Evolutionary conservation across 2,113 vertebrate species (phyloP).

Genomic region (Notarius lentiginosus): DNA sequence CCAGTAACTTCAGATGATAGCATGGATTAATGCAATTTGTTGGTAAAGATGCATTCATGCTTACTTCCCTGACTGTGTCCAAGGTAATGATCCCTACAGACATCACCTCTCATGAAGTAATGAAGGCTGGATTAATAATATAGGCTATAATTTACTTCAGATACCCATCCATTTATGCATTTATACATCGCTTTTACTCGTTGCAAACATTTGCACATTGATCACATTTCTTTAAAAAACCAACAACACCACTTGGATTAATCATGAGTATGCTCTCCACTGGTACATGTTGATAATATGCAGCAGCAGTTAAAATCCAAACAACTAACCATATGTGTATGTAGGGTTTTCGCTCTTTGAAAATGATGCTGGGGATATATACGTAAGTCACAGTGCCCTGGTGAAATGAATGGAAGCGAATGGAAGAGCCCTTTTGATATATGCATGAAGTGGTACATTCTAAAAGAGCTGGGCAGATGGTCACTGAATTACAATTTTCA

Average conservation of each 20-base stretch:
- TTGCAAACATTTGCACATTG: constrained; percentile 7
- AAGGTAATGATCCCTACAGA: constrained; percentile 5
- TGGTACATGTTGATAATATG: constrained; percentile 21
- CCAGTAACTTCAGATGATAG: neutral
- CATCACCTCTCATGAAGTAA: neutral
- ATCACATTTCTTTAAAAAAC: constrained; percentile 24
- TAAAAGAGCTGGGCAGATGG: constrained; percentile 44
- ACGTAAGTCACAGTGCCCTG: neutral
- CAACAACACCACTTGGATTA: constrained; percentile 8
- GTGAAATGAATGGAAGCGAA: constrained; percentile 12
- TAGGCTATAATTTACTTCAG: constrained; percentile 9
- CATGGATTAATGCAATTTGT: neutral
- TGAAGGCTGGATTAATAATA: constrained; percentile 4
- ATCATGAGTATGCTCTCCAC: constrained; percentile 16
- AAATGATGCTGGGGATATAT: constrained; percentile 12
- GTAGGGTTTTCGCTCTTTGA: neutral
- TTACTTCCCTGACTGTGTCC: constrained; percentile 1
- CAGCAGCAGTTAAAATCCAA: constrained; percentile 36
- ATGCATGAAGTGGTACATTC: constrained; percentile 33
- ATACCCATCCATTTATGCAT: constrained; percentile 2
- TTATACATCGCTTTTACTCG: neutral
- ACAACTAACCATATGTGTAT: constrained; percentile 14
- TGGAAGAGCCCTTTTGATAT: neutral
- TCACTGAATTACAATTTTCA: constrained; percentile 27
- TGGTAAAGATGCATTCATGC: constrained; percentile 13